phyloP scores from a whole-genome alignment of 1,140 invertebrate species.

The Littorina saxatilis region DNA sequence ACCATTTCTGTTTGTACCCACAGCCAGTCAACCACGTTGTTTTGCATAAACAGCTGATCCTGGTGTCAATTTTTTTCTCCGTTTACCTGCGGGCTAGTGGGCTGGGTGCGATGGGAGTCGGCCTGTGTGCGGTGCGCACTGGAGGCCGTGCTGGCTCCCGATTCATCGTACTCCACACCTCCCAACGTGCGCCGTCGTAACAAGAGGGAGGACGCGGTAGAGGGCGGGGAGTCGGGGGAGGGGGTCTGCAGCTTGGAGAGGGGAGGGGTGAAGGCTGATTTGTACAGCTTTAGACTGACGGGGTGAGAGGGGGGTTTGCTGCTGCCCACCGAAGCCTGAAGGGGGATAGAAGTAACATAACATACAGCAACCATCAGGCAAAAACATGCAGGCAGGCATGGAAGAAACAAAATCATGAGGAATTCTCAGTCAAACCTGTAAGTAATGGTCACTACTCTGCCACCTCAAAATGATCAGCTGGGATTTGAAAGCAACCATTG shows the following conservation, averaged over 20 bases:
- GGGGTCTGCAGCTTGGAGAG: constrained; percentile 47
- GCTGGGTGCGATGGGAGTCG: background rate
- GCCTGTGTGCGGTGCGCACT: constrained; percentile 27
- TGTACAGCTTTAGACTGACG: constrained; percentile 36
- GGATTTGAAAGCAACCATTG: too few species aligned
- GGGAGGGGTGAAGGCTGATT: constrained; percentile 65
- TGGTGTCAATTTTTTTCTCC: too few species aligned
- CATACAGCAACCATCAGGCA: too few species aligned
- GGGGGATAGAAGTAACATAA: too few species aligned
- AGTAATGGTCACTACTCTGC: too few species aligned
- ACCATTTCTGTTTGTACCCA: too few species aligned
- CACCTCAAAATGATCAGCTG: too few species aligned
- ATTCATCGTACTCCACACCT: constrained; percentile 11
- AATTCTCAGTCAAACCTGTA: too few species aligned
- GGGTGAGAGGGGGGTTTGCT: constrained; percentile 8
- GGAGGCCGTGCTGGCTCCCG: constrained; percentile 25
- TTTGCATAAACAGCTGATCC: too few species aligned
- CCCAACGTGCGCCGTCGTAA: constrained; percentile 39
- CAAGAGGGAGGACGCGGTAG: constrained; percentile 42
- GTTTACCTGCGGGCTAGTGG: constrained; percentile 9
- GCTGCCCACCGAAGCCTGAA: background rate
- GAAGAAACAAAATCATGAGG: too few species aligned
- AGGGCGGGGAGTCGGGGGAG: constrained; percentile 48
- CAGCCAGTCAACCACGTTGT: too few species aligned
- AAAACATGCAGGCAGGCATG: too few species aligned